Percentiles rank a stretch among this genome's conserved stretches.
Conservation (phyloP, 2,888 invertebrate genomes). For the Himalopsyche japonica region DNA sequence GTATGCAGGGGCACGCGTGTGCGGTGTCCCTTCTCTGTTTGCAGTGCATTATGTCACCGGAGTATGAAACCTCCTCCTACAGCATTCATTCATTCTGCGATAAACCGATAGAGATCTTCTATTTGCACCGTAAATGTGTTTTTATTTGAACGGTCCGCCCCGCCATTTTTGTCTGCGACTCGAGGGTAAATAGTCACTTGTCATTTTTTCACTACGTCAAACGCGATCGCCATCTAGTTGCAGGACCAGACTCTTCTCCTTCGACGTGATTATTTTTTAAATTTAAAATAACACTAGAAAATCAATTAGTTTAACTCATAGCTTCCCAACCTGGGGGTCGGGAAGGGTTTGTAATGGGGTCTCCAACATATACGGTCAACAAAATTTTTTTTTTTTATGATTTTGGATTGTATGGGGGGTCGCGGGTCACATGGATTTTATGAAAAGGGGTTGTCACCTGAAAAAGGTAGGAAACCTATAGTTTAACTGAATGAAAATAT, state of each 20-base stretch:
- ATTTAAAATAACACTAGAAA: too few relatives aligned
- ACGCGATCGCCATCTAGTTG: slow-evolving; percentile 34
- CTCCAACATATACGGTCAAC: too few relatives aligned
- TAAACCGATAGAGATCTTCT: slow-evolving; percentile 40
- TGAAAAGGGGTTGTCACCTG: too few relatives aligned
- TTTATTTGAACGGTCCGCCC: slow-evolving; percentile 36
- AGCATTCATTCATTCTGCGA: slow-evolving; percentile 23
- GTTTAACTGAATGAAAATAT: too few relatives aligned
- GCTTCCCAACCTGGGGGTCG: too few relatives aligned
- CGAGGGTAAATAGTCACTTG: slow-evolving; percentile 40
- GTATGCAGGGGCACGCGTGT: not conserved
- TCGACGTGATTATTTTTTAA: too few relatives aligned
- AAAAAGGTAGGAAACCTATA: too few relatives aligned
- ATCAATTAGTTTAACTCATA: too few relatives aligned
- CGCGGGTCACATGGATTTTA: too few relatives aligned
- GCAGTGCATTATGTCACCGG: slow-evolving; percentile 38
- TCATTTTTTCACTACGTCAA: slow-evolving; percentile 40
- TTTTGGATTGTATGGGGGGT: too few relatives aligned
- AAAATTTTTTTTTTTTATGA: too few relatives aligned
- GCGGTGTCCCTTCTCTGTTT: slow-evolving; percentile 23
- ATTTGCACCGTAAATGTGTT: slow-evolving; percentile 40
- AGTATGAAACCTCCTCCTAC: slow-evolving; percentile 4
- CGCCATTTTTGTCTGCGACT: slow-evolving; percentile 23
- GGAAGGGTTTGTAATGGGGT: too few relatives aligned
- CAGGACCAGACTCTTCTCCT: not conserved